A percentile compares a stretch with the other conserved stretches of the same genome.
phyloP scores from a whole-genome alignment of 2,797 vertebrate genomes.

The Myioborus miniatus region DNA sequence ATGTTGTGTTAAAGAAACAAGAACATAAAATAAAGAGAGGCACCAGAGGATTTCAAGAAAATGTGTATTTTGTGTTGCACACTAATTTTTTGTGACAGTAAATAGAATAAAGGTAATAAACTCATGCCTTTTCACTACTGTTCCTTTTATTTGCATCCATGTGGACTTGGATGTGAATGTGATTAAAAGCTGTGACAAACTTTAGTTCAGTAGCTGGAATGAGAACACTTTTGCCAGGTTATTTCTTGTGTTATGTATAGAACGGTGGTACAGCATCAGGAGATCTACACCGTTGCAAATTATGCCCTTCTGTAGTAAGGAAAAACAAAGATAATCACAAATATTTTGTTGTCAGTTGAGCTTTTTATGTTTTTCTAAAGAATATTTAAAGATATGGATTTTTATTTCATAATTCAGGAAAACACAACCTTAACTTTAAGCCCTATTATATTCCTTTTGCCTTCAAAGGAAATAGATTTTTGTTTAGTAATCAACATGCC shows the following conservation, averaged over 20 bases:
- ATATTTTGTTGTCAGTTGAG: not conserved
- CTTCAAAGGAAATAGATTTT: not conserved
- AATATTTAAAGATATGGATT: not conserved
- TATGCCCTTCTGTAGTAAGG: not conserved
- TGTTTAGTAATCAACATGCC: not conserved
- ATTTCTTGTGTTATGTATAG: not conserved
- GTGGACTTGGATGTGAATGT: not conserved
- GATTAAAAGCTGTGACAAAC: not conserved
- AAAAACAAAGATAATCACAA: not conserved
- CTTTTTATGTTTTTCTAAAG: not conserved
- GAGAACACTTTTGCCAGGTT: not conserved
- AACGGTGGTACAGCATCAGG: not conserved
- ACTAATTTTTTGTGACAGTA: not conserved
- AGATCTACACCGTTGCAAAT: not conserved
- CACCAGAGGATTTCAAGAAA: not conserved
- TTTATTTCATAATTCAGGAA: not conserved
- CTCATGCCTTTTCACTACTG: not conserved
- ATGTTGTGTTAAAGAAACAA: not conserved
- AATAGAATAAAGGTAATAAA: not conserved
- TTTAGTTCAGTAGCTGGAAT: not conserved
- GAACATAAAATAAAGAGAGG: not conserved
- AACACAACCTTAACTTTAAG: not conserved
- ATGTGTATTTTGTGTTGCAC: not conserved
- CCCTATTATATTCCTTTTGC: not conserved
- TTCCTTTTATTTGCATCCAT: not conserved